Percentiles rank a stretch among this genome's conserved stretches.
Conservation (phyloP, 2,113 vertebrate genomes). For the Diadophis punctatus region DNA sequence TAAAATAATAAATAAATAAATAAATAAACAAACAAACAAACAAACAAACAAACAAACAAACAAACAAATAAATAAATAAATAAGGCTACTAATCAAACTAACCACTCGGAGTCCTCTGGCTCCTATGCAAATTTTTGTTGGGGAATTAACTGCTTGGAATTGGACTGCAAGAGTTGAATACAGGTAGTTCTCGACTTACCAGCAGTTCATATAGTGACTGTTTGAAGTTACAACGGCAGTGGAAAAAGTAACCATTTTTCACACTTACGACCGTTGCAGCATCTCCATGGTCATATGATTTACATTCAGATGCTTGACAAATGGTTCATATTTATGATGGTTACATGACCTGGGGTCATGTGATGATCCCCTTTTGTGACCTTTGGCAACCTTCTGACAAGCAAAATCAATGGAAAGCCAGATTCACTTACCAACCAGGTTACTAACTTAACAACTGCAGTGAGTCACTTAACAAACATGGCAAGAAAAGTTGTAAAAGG, state of each 20-base stretch:
- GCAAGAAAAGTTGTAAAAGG: neutral
- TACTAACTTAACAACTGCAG: neutral
- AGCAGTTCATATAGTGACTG: neutral
- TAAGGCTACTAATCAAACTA: neutral
- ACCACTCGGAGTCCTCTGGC: neutral
- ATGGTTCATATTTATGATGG: neutral
- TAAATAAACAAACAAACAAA: no score
- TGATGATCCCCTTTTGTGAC: neutral
- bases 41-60: no score
- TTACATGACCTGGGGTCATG: neutral
- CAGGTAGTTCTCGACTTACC: neutral
- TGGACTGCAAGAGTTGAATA: neutral
- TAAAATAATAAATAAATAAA: no score
- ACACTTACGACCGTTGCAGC: neutral
- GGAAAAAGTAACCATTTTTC: neutral
- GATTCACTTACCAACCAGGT: neutral
- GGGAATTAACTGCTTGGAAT: neutral
- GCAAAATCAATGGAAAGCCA: neutral
- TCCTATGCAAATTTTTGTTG: neutral
- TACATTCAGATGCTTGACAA: neutral
- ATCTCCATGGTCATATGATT: neutral
- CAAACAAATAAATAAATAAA: no score
- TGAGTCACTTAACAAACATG: neutral
- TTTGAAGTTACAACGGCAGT: neutral
- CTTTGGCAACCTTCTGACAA: neutral